Evolutionary conservation across 2,888 invertebrate species (phyloP).

Genomic region (Drosophila nigricruria): DNA sequence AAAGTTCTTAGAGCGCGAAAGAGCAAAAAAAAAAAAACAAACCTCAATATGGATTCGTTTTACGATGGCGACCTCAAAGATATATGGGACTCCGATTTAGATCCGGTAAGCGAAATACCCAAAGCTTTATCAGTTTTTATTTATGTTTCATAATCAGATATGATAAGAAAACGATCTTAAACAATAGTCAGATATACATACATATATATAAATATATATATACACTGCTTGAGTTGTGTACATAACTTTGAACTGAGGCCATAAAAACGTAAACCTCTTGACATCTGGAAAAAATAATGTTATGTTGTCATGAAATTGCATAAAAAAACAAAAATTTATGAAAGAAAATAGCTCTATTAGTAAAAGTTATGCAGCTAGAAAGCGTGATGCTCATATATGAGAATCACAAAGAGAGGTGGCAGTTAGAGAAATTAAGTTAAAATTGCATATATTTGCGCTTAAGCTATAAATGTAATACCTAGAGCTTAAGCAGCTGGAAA

Average conservation of each 20-base stretch:
- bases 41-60: conserved; percentile 89
- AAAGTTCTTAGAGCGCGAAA: conserved; percentile 62
- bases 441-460: neutral
- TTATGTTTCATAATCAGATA: conserved; percentile 15
- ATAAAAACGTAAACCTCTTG: conserved; percentile 21
- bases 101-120: conserved; percentile 89
- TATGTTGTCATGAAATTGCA: conserved; percentile 10
- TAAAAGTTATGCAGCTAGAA: neutral
- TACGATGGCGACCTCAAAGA: conserved; percentile 92
- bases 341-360: neutral
- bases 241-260: conserved; percentile 11
- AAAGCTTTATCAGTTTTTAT: conserved; percentile 35
- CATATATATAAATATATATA: neutral
- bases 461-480: neutral
- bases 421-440: neutral
- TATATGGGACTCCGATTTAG: conserved; percentile 93
- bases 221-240: neutral
- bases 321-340: neutral
- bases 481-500: neutral
- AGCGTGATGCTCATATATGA: neutral
- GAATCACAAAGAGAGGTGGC: neutral
- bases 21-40: conserved; percentile 27
- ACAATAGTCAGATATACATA: conserved; percentile 9
- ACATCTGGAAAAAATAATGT: conserved; percentile 39
- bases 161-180: conserved; percentile 36